Conservation (phyloP, 2,888 invertebrate species). For the Malacosoma neustria region DNA sequence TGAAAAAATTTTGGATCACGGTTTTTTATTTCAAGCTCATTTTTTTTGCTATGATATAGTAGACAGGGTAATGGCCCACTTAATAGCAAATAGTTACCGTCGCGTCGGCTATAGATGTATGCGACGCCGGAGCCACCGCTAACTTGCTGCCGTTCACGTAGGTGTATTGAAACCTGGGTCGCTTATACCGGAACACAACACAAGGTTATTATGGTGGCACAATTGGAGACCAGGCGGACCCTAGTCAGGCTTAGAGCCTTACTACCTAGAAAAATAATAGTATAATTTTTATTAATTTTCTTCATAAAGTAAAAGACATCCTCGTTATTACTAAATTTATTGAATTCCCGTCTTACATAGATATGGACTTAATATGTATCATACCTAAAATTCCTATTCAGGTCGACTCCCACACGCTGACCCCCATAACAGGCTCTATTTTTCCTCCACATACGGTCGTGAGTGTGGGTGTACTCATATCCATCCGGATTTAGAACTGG, state of each 20-base stretch:
- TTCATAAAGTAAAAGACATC: too few relatives aligned
- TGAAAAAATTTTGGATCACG: too few relatives aligned
- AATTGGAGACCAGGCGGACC: not conserved
- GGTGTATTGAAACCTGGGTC: not conserved
- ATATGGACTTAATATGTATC: not conserved
- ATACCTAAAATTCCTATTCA: constrained; percentile 89
- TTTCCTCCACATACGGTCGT: constrained; percentile 90
- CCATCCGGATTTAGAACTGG: constrained; percentile 90
- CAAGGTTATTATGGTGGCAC: not conserved
- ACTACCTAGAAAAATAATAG: too few relatives aligned
- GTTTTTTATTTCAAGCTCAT: too few relatives aligned
- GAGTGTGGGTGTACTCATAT: constrained; percentile 89
- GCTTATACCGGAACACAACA: not conserved
- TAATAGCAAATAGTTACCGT: too few relatives aligned
- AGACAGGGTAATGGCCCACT: not conserved
- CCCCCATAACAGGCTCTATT: constrained; percentile 77
- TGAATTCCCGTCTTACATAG: too few relatives aligned
- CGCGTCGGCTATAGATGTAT: too few relatives aligned
- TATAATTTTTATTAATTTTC: too few relatives aligned
- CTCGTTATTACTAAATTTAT: too few relatives aligned
- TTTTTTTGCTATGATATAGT: not conserved
- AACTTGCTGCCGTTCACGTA: not conserved
- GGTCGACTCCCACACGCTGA: constrained; percentile 83
- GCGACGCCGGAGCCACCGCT: not conserved
- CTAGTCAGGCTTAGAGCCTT: too few relatives aligned